Evolutionary conservation across 2,113 vertebrate species (phyloP).

Genomic region (Cheilinus undulatus): DNA sequence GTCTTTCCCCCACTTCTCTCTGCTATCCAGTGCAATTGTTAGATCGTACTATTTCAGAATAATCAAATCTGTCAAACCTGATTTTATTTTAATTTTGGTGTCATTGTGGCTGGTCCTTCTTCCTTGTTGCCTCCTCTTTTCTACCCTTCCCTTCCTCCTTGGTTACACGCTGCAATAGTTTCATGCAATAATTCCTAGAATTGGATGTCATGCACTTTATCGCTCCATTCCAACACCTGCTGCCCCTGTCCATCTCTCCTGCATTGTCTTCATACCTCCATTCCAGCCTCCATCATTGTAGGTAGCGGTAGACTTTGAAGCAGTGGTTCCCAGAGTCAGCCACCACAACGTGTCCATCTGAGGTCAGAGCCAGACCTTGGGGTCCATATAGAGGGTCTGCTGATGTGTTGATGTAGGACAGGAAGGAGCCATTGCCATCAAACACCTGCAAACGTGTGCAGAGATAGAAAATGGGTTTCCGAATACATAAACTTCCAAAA

Average conservation of each 20-base stretch:
- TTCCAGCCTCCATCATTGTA: slow-evolving; percentile 85
- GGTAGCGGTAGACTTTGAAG: slow-evolving; percentile 98
- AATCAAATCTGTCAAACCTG: not conserved
- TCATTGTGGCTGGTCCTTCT: not conserved
- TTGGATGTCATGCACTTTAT: slow-evolving; percentile 22
- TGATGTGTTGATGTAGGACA: slow-evolving; percentile 98
- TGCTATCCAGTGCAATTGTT: not conserved
- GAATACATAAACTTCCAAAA: not conserved
- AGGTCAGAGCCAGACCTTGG: slow-evolving; percentile 95
- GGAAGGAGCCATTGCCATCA: slow-evolving; percentile 95
- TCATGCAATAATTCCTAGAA: slow-evolving; percentile 42
- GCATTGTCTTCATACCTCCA: not conserved
- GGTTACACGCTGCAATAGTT: not conserved
- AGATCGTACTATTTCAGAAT: not conserved
- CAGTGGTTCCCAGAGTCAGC: slow-evolving; percentile 99
- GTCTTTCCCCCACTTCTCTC: no score
- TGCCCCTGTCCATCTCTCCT: not conserved
- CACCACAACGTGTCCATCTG: slow-evolving; percentile 96
- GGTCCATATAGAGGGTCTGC: slow-evolving; percentile 97
- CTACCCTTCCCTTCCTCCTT: not conserved
- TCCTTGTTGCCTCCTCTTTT: not conserved
- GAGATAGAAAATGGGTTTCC: not conserved
- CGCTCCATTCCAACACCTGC: not conserved
- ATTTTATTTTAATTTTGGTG: not conserved
- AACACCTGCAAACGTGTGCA: slow-evolving; percentile 86